phyloP scores from a whole-genome alignment of 2,888 invertebrate genomes.

The Hemaris fuciformis region DNA sequence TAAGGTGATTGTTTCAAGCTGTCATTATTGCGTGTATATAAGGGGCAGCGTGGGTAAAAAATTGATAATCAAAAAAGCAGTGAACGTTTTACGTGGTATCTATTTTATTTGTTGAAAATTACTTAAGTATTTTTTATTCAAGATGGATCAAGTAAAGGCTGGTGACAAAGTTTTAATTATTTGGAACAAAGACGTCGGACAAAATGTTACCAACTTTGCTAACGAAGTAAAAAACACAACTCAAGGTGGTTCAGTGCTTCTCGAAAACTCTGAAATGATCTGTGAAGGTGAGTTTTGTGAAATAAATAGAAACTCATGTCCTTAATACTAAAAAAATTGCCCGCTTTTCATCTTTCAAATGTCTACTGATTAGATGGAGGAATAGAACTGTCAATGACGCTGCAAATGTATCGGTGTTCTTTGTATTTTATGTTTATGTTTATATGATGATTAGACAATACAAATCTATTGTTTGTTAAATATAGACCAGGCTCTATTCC shows the following conservation, averaged over 20 bases:
- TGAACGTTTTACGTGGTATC: not conserved
- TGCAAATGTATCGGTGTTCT: not conserved
- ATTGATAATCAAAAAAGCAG: not conserved
- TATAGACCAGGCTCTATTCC: too few species aligned
- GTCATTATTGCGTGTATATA: not conserved
- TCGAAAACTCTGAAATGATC: slow-evolving; percentile 83
- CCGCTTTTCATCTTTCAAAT: not conserved
- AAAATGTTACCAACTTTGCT: slow-evolving; percentile 76
- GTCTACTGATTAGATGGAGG: not conserved
- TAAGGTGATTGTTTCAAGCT: not conserved
- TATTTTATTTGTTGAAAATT: not conserved
- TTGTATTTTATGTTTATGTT: not conserved
- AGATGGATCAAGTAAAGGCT: slow-evolving; percentile 57
- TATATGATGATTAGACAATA: too few species aligned
- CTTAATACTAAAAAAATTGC: not conserved
- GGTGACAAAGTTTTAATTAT: slow-evolving; percentile 79
- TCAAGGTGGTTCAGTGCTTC: slow-evolving; percentile 70
- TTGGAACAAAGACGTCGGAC: slow-evolving; percentile 76
- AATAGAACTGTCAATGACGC: not conserved
- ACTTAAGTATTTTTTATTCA: slow-evolving; percentile 13
- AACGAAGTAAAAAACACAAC: slow-evolving; percentile 72
- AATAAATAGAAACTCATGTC: not conserved
- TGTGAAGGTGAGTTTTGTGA: slow-evolving; percentile 75
- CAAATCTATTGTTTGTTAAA: too few species aligned
- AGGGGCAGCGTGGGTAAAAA: not conserved